Base-by-base conservation (phyloP, 2,113 vertebrate genomes). In the Rhinolophus ferrumequinum region DNA sequence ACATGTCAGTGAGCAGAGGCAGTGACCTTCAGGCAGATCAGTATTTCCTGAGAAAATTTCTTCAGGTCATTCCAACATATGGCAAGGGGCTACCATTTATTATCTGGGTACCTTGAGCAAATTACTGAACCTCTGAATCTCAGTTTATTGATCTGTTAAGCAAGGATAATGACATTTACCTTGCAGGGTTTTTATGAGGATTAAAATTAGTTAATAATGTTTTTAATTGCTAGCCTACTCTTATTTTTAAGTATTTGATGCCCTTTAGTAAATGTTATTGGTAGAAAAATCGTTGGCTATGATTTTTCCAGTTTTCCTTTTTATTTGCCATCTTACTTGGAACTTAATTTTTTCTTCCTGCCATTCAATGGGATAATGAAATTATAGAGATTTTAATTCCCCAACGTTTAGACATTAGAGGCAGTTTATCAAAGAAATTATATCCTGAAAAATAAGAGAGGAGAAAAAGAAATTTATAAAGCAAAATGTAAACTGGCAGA, bases 81-180 rank as follows among this genome's bases (percentile, higher is more conserved):
- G 80, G 52, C 88, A 81, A 9, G 69, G 79, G 30, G 21, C 80
- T 44, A 3, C 58, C 75, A 44, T 76, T 90, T 96, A 95, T 98
- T 92, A 93, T 92, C 86, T 92, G 69, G 35, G 70, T 92, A 87
- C 90, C 90, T 60, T 35, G 88, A 94, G 79, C 81, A 62, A 62
- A 56, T 88, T 72, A 47, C 85, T 72, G 60, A 90, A 56, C 69
- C 33, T 90, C 38, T 70, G 90, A 72, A 85, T 58, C 91, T 96
- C 70, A 21, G 62, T 85, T 92, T 90, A 96, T 93, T 81, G 73
- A 96, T 92, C 88, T 96, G 19, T 90, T 93, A 88, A 88, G 41
- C 67, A 90, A 85, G 67, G 54, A 82, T 88, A 96, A 97, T 93
- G 81, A 26, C 87, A 84, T 95, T 97, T 95, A 90, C 83, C 79